These are phyloP conservation scores for Galagoides demidoff DNA, from an alignment of 2,797 vertebrate species.

Conservation along the genomic window DNA sequence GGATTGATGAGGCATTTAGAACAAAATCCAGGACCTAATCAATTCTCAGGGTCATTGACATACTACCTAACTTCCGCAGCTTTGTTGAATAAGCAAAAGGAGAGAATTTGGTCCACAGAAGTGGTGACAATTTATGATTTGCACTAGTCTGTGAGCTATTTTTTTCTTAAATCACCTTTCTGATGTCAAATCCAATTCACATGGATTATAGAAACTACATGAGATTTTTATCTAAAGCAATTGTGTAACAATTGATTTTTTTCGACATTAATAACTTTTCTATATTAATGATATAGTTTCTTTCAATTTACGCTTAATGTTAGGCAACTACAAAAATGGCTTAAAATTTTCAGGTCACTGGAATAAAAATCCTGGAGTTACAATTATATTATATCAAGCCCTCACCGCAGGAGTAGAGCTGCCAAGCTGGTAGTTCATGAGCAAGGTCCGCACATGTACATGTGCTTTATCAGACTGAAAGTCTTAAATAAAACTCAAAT, in stretches of 20 bases:
- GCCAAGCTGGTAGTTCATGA: not conserved
- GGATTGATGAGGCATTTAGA: not conserved
- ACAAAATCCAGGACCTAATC: not conserved
- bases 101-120: not conserved
- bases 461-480: not conserved
- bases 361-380: not conserved
- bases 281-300: slow-evolving; percentile 20
- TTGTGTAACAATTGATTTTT: slow-evolving; percentile 42
- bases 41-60: not conserved
- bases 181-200: not conserved
- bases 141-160: not conserved
- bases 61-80: not conserved
- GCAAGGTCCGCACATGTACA: not conserved
- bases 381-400: not conserved
- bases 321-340: not conserved
- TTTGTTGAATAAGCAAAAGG: slow-evolving; percentile 32
- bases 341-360: not conserved
- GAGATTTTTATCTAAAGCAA: slow-evolving; percentile 36
- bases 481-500: not conserved
- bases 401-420: not conserved
- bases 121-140: slow-evolving; percentile 10
- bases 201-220: not conserved
- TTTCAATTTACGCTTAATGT: slow-evolving; percentile 12
- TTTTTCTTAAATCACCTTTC: slow-evolving; percentile 27
- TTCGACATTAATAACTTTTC: not conserved